Percentiles rank a stretch among this genome's conserved stretches.
Evolutionary conservation across 2,888 invertebrate genomes (phyloP).

Genomic region (Hydrotaea cyrtoneurina): DNA sequence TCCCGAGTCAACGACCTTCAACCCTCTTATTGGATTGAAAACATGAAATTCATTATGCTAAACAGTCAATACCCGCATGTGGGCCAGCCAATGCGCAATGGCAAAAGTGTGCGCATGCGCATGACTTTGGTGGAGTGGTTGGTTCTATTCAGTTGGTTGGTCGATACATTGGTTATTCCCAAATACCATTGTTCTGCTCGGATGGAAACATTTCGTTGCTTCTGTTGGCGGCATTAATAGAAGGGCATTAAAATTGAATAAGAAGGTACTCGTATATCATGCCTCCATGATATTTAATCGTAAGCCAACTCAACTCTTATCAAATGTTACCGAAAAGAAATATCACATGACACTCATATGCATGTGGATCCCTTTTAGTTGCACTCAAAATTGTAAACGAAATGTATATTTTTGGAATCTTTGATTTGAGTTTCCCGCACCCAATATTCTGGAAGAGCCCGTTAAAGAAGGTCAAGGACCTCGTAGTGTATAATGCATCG

Average conservation of each 20-base stretch:
- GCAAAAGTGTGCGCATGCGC: conserved; percentile 3
- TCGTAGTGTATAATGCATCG: too few relatives aligned
- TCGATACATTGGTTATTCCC: too few relatives aligned
- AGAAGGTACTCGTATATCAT: not conserved
- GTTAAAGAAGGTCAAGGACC: too few relatives aligned
- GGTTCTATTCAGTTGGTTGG: not conserved
- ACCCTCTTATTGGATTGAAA: conserved; percentile 17
- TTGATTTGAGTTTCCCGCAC: too few relatives aligned
- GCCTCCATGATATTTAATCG: not conserved
- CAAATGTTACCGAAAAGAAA: not conserved
- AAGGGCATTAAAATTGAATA: not conserved
- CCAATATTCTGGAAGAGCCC: too few relatives aligned
- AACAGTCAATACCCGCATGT: conserved; percentile 51
- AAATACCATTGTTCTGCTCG: not conserved
- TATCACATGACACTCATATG: too few relatives aligned
- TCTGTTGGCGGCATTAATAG: not conserved
- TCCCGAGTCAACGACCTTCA: conserved; percentile 43
- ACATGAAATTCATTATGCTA: conserved; percentile 13
- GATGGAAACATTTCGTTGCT: not conserved
- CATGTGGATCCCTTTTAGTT: too few relatives aligned
- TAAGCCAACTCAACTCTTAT: too few relatives aligned
- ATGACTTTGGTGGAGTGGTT: not conserved
- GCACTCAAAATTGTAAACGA: too few relatives aligned
- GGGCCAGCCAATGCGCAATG: conserved; percentile 4
- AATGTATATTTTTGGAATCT: too few relatives aligned